Evolutionary conservation across 1,140 invertebrate genomes (phyloP).

Genomic region (Calliphora vicina): DNA sequence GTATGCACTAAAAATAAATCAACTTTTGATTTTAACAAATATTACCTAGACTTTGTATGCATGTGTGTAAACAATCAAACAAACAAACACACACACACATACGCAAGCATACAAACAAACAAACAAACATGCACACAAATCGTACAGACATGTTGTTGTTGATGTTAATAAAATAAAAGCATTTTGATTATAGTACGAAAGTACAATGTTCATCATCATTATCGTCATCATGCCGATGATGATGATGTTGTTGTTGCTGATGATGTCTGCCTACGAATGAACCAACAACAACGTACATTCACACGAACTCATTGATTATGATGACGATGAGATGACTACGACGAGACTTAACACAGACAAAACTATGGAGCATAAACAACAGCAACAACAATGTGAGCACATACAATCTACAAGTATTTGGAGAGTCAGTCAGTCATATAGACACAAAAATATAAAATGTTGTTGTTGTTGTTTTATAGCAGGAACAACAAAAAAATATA

Average conservation of each 20-base stretch:
- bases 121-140: background rate
- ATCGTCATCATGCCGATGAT: background rate
- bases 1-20: constrained; percentile 37
- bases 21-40: constrained; percentile 35
- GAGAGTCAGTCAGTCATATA: background rate
- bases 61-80: background rate
- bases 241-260: background rate
- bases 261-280: background rate
- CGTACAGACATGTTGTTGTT: background rate
- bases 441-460: background rate
- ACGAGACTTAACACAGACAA: background rate
- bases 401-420: constrained; percentile 12
- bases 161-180: constrained; percentile 17
- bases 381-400: background rate
- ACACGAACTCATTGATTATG: too few species aligned
- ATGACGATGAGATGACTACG: background rate
- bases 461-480: background rate
- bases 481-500: background rate
- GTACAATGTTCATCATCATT: too few species aligned
- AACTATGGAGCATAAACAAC: background rate
- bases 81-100: background rate
- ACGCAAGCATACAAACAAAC: background rate
- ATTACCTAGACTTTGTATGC: constrained; percentile 4
- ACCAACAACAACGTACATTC: too few species aligned
- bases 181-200: background rate